phyloP scores from a whole-genome alignment of 2,888 invertebrate species.

The Himalopsyche anomala region DNA sequence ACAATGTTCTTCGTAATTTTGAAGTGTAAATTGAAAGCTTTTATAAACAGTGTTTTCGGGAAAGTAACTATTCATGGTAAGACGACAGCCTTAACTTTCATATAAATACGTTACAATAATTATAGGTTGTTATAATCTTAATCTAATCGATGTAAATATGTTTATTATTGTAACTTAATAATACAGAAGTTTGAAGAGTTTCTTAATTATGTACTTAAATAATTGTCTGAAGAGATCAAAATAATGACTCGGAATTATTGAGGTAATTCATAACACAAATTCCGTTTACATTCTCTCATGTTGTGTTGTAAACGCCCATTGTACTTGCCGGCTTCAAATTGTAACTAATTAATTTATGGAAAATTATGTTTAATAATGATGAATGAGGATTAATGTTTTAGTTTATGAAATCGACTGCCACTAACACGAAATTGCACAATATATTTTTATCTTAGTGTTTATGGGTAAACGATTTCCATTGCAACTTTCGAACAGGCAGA shows the following conservation, averaged over 20 bases:
- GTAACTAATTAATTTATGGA: neutral
- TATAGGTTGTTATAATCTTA: too few relatives aligned
- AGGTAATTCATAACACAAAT: too few relatives aligned
- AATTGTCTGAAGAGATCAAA: neutral
- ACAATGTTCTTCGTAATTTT: neutral
- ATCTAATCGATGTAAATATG: too few relatives aligned
- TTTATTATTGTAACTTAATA: too few relatives aligned
- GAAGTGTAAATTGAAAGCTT: neutral
- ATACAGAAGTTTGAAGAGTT: too few relatives aligned
- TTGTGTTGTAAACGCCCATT: slow-evolving; percentile 2
- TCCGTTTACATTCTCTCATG: neutral
- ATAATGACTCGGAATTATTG: neutral
- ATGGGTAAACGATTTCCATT: neutral
- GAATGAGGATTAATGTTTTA: neutral
- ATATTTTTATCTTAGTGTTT: neutral
- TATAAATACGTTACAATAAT: too few relatives aligned
- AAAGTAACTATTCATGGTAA: neutral
- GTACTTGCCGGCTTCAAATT: neutral
- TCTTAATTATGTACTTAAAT: too few relatives aligned
- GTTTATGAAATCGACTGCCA: too few relatives aligned
- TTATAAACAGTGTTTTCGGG: neutral
- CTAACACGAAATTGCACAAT: too few relatives aligned
- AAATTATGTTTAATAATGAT: neutral
- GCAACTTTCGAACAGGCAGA: neutral
- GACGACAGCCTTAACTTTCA: slow-evolving; percentile 2